phyloP scores from a whole-genome alignment of 2,888 invertebrate species.

The Papilio elwesi region DNA sequence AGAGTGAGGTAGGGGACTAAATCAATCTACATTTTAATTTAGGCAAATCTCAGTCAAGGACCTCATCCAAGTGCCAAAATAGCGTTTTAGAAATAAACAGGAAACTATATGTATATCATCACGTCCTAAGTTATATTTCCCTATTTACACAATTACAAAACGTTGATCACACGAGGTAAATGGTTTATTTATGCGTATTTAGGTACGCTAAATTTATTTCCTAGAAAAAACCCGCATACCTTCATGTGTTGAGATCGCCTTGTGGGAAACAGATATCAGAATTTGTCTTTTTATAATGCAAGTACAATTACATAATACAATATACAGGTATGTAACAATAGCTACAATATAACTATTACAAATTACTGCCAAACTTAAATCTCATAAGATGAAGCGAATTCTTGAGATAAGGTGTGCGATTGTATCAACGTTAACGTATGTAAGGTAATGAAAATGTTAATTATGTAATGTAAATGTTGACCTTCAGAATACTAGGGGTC shows the following conservation, averaged over 20 bases:
- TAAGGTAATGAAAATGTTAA: background rate
- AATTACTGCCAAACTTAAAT: background rate
- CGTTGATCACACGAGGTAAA: constrained; percentile 14
- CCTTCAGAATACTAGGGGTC: background rate
- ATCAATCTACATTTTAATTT: background rate
- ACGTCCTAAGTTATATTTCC: constrained; percentile 25
- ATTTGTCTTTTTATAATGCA: constrained; percentile 13
- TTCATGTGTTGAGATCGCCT: constrained; percentile 32
- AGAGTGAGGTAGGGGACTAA: too few relatives aligned
- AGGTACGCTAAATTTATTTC: constrained; percentile 25
- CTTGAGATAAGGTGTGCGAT: background rate
- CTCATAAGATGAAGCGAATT: too few relatives aligned
- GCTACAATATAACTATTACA: constrained; percentile 43
- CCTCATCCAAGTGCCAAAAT: background rate
- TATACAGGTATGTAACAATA: background rate
- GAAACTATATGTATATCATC: constrained; percentile 15
- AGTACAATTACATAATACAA: constrained; percentile 26
- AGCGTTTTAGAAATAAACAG: constrained; percentile 27
- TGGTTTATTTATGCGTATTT: constrained; percentile 8
- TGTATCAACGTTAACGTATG: background rate
- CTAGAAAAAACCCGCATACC: constrained; percentile 32
- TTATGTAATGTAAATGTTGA: background rate
- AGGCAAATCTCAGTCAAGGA: background rate
- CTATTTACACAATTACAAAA: constrained; percentile 1
- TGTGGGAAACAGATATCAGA: constrained; percentile 19